phyloP scores from a whole-genome alignment of 2,113 vertebrate species.

The Rattus rattus region DNA sequence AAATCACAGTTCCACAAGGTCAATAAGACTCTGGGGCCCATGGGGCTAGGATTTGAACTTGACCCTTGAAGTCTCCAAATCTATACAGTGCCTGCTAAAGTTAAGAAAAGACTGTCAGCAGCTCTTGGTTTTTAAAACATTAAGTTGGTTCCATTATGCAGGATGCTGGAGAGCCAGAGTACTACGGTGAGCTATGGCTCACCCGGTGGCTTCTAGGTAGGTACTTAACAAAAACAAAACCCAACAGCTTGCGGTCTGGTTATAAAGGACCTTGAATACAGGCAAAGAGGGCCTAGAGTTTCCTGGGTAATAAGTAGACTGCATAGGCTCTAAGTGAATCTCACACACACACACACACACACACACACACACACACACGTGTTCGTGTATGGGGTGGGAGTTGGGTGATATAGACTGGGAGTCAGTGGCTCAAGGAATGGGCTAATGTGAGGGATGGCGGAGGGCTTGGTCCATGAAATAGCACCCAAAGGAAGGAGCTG shows the following conservation, averaged over 20 bases:
- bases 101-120: neutral
- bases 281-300: neutral
- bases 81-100: neutral
- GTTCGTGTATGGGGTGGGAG: neutral
- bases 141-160: neutral
- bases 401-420: too few relatives aligned
- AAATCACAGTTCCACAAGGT: neutral
- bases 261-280: neutral
- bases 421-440: neutral
- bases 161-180: neutral
- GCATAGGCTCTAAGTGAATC: neutral
- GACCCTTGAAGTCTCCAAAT: neutral
- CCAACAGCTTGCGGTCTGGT: neutral
- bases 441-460: too few relatives aligned
- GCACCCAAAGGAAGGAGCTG: neutral
- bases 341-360: too few relatives aligned
- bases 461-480: neutral
- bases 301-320: neutral
- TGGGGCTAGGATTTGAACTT: neutral
- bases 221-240: neutral
- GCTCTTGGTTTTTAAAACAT: neutral
- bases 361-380: neutral
- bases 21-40: neutral
- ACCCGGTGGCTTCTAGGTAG: neutral
- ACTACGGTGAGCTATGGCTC: neutral